phyloP scores from a whole-genome alignment of 2,113 vertebrate species.

The Spizaetus ornatus region DNA sequence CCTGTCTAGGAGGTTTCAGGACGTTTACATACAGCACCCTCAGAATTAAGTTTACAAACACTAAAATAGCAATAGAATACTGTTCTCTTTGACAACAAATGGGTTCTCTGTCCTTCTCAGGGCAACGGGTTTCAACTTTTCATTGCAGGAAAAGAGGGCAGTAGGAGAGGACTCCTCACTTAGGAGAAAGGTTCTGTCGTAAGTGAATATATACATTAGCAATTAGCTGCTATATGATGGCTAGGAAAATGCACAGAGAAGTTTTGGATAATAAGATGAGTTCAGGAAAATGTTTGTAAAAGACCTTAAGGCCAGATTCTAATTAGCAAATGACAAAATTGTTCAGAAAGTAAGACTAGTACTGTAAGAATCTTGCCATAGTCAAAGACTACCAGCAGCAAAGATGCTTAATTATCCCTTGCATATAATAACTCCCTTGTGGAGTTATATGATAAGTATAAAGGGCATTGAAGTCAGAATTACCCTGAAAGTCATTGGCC shows the following conservation, averaged over 20 bases:
- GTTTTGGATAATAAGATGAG: neutral
- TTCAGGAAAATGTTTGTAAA: slow-evolving; percentile 8
- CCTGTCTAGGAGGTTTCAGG: accelerated
- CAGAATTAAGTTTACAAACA: neutral
- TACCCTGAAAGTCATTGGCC: neutral
- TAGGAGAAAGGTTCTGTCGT: neutral
- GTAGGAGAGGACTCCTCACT: neutral
- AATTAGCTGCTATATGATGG: neutral
- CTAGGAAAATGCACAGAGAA: neutral
- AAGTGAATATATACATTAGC: neutral
- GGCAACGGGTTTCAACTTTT: neutral
- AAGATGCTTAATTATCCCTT: slow-evolving; percentile 54
- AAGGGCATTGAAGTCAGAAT: slow-evolving; percentile 34
- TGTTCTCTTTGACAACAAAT: neutral
- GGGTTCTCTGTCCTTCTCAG: neutral
- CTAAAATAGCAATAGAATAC: neutral
- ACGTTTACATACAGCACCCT: neutral
- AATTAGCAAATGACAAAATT: slow-evolving; percentile 30
- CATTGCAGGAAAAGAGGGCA: neutral
- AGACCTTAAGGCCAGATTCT: slow-evolving; percentile 27
- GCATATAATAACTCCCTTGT: slow-evolving; percentile 41
- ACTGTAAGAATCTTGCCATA: neutral
- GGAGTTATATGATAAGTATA: slow-evolving; percentile 3
- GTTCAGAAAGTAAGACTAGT: slow-evolving; percentile 23
- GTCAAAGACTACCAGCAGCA: slow-evolving; percentile 34